Conservation (phyloP, 2,113 vertebrate genomes). For the Actenoides lindsayi region DNA sequence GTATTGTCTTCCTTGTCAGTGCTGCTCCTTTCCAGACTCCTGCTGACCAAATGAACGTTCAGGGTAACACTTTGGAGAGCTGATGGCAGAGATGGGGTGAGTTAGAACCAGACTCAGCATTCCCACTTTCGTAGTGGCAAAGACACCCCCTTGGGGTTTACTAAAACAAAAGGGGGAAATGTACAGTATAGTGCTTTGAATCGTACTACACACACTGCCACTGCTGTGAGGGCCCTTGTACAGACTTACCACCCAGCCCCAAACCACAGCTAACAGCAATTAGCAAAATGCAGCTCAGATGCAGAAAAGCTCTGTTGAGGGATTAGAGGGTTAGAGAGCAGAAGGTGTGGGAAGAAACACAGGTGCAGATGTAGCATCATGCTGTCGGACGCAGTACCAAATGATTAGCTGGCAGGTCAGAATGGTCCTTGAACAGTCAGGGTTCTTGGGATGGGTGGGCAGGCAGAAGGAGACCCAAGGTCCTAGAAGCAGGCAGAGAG, state of each 20-base stretch:
- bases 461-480: too few species aligned
- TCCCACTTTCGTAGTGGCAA: background rate
- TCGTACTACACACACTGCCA: background rate
- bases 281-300: background rate
- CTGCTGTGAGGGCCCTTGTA: background rate
- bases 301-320: background rate
- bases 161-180: background rate
- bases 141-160: background rate
- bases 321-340: background rate
- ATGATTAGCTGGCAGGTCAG: background rate
- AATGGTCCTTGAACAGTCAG: background rate
- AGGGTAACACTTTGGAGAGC: background rate
- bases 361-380: too few species aligned
- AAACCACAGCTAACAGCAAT: background rate
- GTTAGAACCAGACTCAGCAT: background rate
- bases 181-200: background rate
- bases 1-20: background rate
- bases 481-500: too few species aligned
- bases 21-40: background rate
- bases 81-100: fast-evolving
- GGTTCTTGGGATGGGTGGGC: too few species aligned
- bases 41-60: too few species aligned
- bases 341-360: background rate
- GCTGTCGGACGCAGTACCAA: background rate
- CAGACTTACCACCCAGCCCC: fast-evolving